Evolutionary conservation across 2,113 vertebrate species (phyloP).

Genomic region (Zosterops hypoxanthus): DNA sequence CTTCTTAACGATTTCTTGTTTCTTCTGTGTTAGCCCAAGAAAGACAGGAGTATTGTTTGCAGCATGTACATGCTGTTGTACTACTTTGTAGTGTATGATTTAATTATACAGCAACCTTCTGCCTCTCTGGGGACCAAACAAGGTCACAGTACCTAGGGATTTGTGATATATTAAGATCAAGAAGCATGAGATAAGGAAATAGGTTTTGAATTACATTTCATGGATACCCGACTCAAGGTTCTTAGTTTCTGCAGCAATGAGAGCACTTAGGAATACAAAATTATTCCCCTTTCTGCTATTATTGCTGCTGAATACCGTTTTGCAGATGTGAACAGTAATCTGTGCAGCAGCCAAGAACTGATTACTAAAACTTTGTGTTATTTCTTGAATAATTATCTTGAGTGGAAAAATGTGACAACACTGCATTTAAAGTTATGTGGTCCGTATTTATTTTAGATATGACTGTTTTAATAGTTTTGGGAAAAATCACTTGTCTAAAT

Average conservation of each 20-base stretch:
- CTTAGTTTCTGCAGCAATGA: background rate
- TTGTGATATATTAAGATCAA: background rate
- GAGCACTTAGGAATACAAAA: background rate
- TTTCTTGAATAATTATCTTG: background rate
- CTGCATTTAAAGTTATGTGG: background rate
- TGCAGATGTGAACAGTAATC: background rate
- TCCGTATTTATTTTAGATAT: background rate
- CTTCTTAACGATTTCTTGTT: background rate
- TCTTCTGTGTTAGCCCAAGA: background rate
- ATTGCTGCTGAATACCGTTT: background rate
- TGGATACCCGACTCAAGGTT: background rate
- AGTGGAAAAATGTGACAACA: background rate
- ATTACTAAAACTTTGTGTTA: background rate
- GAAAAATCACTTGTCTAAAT: background rate
- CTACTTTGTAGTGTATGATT: slow-evolving; percentile 38
- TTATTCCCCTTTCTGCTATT: background rate
- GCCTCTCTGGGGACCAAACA: background rate
- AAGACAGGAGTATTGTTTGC: background rate
- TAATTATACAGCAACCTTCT: slow-evolving; percentile 37
- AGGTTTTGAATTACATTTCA: background rate
- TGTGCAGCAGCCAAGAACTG: background rate
- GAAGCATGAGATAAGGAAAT: background rate
- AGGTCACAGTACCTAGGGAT: background rate
- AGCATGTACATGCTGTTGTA: background rate
- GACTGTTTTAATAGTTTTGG: background rate